phyloP scores from a whole-genome alignment of 2,888 invertebrate genomes.

The Yponomeuta sedellus region DNA sequence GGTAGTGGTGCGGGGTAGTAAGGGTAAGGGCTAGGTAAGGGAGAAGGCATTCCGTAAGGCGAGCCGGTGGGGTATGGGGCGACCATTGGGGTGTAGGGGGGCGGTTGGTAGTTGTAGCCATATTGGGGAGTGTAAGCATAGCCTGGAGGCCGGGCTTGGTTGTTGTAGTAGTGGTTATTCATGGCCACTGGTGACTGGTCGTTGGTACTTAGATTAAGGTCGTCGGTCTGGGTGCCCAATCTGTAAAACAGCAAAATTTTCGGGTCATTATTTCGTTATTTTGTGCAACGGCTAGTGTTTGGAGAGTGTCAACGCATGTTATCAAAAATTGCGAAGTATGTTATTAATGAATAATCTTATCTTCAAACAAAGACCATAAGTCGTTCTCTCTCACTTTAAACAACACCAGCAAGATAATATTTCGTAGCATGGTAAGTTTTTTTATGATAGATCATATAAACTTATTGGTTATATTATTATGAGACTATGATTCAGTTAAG shows the following conservation, averaged over 20 bases:
- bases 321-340: too few species aligned
- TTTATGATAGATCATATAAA: too few species aligned
- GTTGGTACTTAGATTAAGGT: constrained; percentile 40
- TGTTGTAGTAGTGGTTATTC: constrained; percentile 59
- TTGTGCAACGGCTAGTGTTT: too few species aligned
- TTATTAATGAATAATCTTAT: too few species aligned
- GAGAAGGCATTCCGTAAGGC: constrained; percentile 54
- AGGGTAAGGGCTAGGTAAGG: constrained; percentile 38
- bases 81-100: constrained; percentile 42
- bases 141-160: constrained; percentile 40
- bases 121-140: constrained; percentile 47
- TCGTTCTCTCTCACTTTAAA: too few species aligned
- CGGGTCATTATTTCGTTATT: not conserved
- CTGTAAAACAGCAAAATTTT: constrained; percentile 39
- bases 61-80: constrained; percentile 44
- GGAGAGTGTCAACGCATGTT: too few species aligned
- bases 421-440: too few species aligned
- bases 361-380: too few species aligned
- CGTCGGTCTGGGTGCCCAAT: constrained; percentile 63
- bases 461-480: too few species aligned
- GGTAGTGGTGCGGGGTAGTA: constrained; percentile 42
- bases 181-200: constrained; percentile 45
- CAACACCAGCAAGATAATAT: too few species aligned
- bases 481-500: too few species aligned
- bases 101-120: constrained; percentile 38